Evolutionary conservation across 1,140 invertebrate genomes (phyloP), one percentile per base, ranked within the genome.

Genomic region (Drosophila bifasciata): DNA sequence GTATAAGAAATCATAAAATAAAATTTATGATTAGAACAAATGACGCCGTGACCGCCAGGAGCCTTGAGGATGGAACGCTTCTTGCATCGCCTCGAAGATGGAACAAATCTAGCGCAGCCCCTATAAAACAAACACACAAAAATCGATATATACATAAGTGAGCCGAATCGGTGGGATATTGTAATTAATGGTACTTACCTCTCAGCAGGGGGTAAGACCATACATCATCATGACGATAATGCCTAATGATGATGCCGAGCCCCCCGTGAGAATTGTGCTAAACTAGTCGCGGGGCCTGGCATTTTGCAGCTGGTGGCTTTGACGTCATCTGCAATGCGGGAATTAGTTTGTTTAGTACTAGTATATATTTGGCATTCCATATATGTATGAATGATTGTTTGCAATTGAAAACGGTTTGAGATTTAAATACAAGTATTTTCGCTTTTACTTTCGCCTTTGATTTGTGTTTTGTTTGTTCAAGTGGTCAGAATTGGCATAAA

Each of bases 21-120:
- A 73, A 73, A 80, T 77, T 86, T 86, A 86, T 86, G 81, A 85
- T 86, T 86, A 88, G 74, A 81, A 55, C 83, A 88, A 74, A 86
- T 88, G 83, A 81, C 83, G 76, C 59, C 76, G 73, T 66, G 32
- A 55, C 44, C 55, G 21, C 23, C 55, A 32, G 43, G 43, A 62
- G 44, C 17, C 19, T 39, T 57, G 36, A 32, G 41, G 48, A 70
- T 48, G 43, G 43, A 70, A 45, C 49, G 68, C 19, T 62, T 62
- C 45, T 39, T 43, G 49, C 46, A 17, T 36, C 68, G 36, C 48
- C 28, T 52, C 39, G 17, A 16, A 44, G 50, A 11, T 49, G n/a
- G 25, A 13, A 11, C 16, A 51, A 78, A 41, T 66, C 32, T 49
- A 41, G 61, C 53, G 36, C 36, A 52, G 36, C 48, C 48, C 48